phyloP scores from a whole-genome alignment of 1,140 invertebrate species.

The Temnothorax nylanderi region DNA sequence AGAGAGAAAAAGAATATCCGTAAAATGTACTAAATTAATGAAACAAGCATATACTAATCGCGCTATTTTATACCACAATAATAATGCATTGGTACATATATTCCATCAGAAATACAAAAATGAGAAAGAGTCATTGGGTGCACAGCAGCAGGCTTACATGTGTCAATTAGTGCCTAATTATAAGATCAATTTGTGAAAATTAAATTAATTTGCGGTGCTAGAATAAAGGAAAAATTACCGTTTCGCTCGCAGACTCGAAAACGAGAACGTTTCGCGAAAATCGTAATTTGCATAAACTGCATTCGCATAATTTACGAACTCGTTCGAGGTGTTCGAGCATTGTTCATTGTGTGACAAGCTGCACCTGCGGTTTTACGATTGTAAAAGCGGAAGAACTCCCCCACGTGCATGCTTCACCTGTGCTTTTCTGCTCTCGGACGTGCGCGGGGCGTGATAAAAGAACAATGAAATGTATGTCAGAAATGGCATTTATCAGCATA shows the following conservation, averaged over 20 bases:
- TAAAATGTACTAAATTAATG: background rate
- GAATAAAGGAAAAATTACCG: background rate
- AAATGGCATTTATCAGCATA: constrained; percentile 30
- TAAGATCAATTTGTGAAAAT: background rate
- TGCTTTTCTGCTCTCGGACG: constrained; percentile 64
- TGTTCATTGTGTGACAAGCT: constrained; percentile 74
- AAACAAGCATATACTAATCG: background rate
- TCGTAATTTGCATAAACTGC: constrained; percentile 18
- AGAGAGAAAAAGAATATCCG: background rate
- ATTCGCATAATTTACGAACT: constrained; percentile 53
- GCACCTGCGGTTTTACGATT: constrained; percentile 78
- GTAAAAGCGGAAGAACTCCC: constrained; percentile 73
- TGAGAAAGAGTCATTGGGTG: background rate
- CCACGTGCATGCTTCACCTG: constrained; percentile 74
- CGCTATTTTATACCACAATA: background rate
- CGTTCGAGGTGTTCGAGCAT: constrained; percentile 55
- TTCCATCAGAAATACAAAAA: background rate
- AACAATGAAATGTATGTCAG: constrained; percentile 30
- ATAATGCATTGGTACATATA: background rate
- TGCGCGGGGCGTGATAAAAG: constrained; percentile 50
- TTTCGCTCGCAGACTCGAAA: background rate
- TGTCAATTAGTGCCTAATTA: constrained; percentile 9
- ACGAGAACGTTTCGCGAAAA: background rate
- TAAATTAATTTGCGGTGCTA: background rate
- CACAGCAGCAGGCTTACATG: background rate